Base-by-base conservation (phyloP, 2,113 vertebrate genomes). In the Pterocles orientalis region DNA sequence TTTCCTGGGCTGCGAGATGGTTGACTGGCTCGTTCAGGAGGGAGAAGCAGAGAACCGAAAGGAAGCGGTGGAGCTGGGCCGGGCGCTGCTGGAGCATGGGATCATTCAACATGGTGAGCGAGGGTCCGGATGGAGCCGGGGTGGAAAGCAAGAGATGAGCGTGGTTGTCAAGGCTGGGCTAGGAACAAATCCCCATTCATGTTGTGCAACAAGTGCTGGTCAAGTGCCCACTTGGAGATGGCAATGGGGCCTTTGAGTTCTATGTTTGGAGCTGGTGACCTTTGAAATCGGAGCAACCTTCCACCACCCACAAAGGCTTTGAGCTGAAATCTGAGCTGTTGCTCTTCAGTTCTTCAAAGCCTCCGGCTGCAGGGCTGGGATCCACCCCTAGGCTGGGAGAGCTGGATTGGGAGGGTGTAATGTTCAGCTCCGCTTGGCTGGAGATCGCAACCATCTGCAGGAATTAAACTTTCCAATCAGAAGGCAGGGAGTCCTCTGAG, bases 21-120 rank as follows among this genome's bases (percentile, higher is more conserved):
- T 99, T 5, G 98, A 99, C 96, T 99, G 98, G 98, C 97, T 99
- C 10, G 53, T 99, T 28, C 98, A 98, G 92, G 98, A 98, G 21
- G 98, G 98, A 75, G 98, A 99, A 86, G 97, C 89, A 4, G 97
- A 98, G 47, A 98, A 96, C 96, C 95, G 98, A 41, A 90, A 98
- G 60, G 98, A 97, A 18, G 99, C 98, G 0, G 95, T 98, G 84
- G 98, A 98, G 81, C 92, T 99, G 88, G 98, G 98, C 60, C 97
- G 95, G 17, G 97, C 97, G 0, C 96, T 99, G 88, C 97, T 99
- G 86, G 98, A 99, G 92, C 97, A 99, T 6, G 98, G 98, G 48
- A 98, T 99, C 94, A 98, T 99, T 88, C 98, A 99, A 87, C 99
- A 99, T 0, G 98, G 98, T 99, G 95, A 77, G 95, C 3, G 7